phyloP scores from a whole-genome alignment of 1,140 invertebrate genomes.

The Psilanteris sp. region DNA sequence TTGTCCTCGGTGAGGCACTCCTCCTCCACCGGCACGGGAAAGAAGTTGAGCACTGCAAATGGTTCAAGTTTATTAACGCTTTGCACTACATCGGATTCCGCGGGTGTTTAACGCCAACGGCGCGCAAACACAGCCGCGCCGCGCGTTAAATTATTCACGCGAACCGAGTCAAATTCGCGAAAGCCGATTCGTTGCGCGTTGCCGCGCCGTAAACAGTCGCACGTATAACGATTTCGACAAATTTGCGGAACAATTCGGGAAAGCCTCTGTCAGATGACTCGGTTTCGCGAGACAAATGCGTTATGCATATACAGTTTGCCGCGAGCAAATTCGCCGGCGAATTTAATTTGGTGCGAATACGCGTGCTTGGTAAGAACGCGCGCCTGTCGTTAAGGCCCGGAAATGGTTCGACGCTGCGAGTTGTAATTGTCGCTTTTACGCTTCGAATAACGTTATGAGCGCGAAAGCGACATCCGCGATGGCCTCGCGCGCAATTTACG shows the following conservation, averaged over 20 bases:
- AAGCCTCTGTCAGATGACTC: slow-evolving; percentile 18
- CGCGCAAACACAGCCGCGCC: slow-evolving; percentile 26
- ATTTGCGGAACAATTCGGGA: slow-evolving; percentile 22
- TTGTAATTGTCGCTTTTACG: too few species aligned
- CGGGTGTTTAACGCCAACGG: slow-evolving; percentile 8
- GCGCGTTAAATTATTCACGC: slow-evolving; percentile 43
- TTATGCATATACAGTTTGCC: slow-evolving; percentile 28
- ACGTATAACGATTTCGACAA: slow-evolving; percentile 28
- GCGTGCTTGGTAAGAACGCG: too few species aligned
- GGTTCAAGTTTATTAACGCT: slow-evolving; percentile 43
- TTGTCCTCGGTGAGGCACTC: slow-evolving; percentile 87
- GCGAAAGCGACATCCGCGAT: too few species aligned
- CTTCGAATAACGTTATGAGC: too few species aligned
- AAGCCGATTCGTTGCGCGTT: slow-evolving; percentile 10
- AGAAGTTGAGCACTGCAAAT: slow-evolving; percentile 86
- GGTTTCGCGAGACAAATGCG: slow-evolving; percentile 23
- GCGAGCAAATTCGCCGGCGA: background rate
- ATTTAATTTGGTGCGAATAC: slow-evolving; percentile 4
- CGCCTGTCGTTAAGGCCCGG: too few species aligned
- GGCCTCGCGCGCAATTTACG: too few species aligned
- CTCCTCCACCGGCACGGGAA: slow-evolving; percentile 87
- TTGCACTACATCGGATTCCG: slow-evolving; percentile 39
- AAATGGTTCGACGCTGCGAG: too few species aligned
- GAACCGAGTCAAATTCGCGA: slow-evolving; percentile 23
- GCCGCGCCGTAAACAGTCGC: slow-evolving; percentile 12